phyloP scores from a whole-genome alignment of 2,797 vertebrate species.

The Notolepis coatsorum region DNA sequence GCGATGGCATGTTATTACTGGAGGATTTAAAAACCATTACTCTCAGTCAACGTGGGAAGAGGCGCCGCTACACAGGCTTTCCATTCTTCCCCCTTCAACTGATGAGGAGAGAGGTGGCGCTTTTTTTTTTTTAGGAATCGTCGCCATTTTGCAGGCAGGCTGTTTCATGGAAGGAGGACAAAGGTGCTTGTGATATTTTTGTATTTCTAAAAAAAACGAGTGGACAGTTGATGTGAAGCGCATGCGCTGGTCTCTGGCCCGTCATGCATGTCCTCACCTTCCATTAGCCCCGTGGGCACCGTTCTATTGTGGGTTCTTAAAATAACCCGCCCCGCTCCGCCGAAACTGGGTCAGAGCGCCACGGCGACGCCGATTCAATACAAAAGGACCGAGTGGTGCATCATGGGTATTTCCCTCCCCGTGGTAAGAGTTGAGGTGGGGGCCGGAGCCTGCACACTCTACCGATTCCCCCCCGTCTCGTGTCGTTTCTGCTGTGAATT shows the following conservation, averaged over 20 bases:
- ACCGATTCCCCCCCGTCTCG: slow-evolving; percentile 22
- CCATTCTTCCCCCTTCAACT: no score
- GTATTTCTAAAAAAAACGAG: slow-evolving; percentile 7
- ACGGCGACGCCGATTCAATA: slow-evolving; percentile 44
- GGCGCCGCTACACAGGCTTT: not conserved
- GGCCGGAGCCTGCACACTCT: slow-evolving; percentile 27
- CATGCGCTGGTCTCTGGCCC: not conserved
- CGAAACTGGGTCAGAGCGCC: slow-evolving; percentile 75
- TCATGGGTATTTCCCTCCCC: slow-evolving; percentile 68
- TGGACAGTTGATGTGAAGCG: slow-evolving; percentile 3
- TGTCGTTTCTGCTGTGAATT: slow-evolving; percentile 39
- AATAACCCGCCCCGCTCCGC: slow-evolving; percentile 68
- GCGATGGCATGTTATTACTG: slow-evolving; percentile 20
- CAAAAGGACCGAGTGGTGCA: slow-evolving; percentile 65
- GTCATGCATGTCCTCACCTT: slow-evolving; percentile 51
- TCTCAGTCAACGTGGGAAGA: not conserved
- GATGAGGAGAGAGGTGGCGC: not conserved
- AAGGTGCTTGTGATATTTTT: not conserved
- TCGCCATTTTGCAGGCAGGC: not conserved
- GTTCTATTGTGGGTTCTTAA: slow-evolving; percentile 62
- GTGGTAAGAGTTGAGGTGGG: slow-evolving; percentile 45
- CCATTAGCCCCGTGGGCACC: slow-evolving; percentile 38
- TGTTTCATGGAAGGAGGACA: not conserved
- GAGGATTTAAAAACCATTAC: slow-evolving; percentile 5
- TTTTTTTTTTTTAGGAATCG: no score